Base-by-base conservation (phyloP, 2,888 invertebrate genomes). In the Watsonalla cultraria region DNA sequence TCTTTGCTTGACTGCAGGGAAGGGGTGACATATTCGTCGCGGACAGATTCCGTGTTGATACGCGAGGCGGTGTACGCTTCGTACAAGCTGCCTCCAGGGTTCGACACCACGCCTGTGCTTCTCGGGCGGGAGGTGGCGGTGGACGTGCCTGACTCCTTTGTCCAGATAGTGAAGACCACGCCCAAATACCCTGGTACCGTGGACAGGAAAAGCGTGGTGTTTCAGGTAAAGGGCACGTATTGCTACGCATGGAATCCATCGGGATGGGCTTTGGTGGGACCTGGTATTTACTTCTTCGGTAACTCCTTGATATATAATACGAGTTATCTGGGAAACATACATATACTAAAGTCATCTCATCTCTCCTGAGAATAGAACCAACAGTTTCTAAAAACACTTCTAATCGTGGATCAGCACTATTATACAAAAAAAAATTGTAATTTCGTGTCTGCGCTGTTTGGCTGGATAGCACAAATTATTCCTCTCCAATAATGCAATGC, bases 81-180 rank as follows among this genome's bases (percentile, higher is more conserved):
- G 6, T 88, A 88, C 69, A 84, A 87, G 70, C 77, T 89, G 64
- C 90, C 90, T 5, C 84, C 89, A 6, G 88, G 89, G 52, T 89
- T 87, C 64, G 89, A 89, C 63, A 81, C 92, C 62, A 90, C 92
- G 15, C 90, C 90, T 57, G 90, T 90, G 55, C 77, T 90, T 53
- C 78, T 90, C 35, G 90, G 90, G 13, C 69, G 94, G 59, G 94
- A 94, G 80, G 91, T 94, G 92, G 96, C 97, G 5, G 96, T 97
- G 56, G 97, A 97, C 84, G 97, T 97, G 62, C 97, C 97, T 5
- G 96, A 96, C 61, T 94, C 94, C 73, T 97, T 97, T 88, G 94
- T 96, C 62, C 96, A 95, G 75, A 92, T 95, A 63, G 94, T 95
- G 80, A 97, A 97, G 91, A 92, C 92, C 2, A 92, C 94, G 47